Evolutionary conservation across 1,140 invertebrate genomes (phyloP), one percentile per base, ranked within the genome.

Genomic region (Calliopsis andreniformis): DNA sequence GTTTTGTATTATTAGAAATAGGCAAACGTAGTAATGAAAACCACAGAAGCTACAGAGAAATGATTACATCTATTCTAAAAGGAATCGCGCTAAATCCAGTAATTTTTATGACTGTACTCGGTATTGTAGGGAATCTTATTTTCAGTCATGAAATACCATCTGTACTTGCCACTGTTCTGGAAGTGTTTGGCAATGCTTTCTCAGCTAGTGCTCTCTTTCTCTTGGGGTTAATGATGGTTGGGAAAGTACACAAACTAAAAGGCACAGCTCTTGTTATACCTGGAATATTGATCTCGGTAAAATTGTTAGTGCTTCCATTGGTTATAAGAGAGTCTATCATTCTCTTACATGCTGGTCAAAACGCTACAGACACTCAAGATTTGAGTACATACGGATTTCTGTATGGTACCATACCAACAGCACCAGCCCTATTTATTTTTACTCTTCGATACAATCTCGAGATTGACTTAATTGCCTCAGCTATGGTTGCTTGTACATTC

Each of bases 371-470:
- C 75, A 97, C 96, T 0, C 92, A 94, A 25, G 95, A 97, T 78
- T 93, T 98, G 32, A 97, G 96, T 81, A 98, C 97, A 61, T 99
- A 97, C 91, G 98, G 96, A 0, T 99, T 99, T 92, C 93, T 99
- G 0, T 99, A 99, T 91, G 98, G 98, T 63, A 99, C 97, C 0
- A 97, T 99, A 90, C 98, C 98, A 1, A 96, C 98, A 43, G 98
- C 98, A 32, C 98, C 98, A 0, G 97, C 97, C 49, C 96, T 98
- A 6, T 99, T 98, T 91, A 97, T 99, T 8, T 98, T 98, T 91
- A 97, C 98, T 3, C 95, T 96, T 45, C 95, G 97, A 69, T 99
- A 98, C 89, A 94, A 95, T 79, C 86, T 98, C 14, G 97, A 97
- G 88, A 94, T 97, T 79, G 97, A 98, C 92, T 92, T 98, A 94